Base-by-base conservation (phyloP, 2,113 vertebrate genomes). In the Pteronura brasiliensis region DNA sequence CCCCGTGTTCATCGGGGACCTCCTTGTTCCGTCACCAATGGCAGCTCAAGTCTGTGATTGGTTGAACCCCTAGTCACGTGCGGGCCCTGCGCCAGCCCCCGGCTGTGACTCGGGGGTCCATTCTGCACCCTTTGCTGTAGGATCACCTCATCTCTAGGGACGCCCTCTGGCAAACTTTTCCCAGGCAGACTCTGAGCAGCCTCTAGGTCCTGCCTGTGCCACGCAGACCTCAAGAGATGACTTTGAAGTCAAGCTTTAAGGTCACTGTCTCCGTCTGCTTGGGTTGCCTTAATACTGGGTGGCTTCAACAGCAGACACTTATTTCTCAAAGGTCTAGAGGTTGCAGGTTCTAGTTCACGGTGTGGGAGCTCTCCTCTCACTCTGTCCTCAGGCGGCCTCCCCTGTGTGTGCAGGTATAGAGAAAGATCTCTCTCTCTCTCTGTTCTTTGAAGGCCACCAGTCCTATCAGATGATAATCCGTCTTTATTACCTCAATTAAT, bases 401-500 rank as follows among this genome's bases (percentile, higher is more conserved):
- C 27, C 31, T 81, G 36, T 4, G 3, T 39, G 17, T 31, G 55
- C 36, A n/a, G 18, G 23, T 6, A 1, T 72, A 11, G 49, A 67
- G 4, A 63, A 4, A 31, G 36, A 63, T 76, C 39, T 17, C 15
- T 21, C 67, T 52, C 11, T 67, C 44, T 57, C 44, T 44, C 11
- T 34, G 59, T 61, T 69, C n/a, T 71, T 72, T 47, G 15, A 82
- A 94, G 31, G 13, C 15, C 29, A 10, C 61, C 42, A 59, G 1
- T 80, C 65, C 74, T 65, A 36, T 49, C 88, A n/a, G n/a, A 82
- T 10, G 49, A 89, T 25, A 49, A 13, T 6, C 34, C 63, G 29
- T 23, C 36, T 65, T 74, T 85, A 76, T 57, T 31, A 77, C 36
- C n/a, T 65, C 47, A 63, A n/a, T 95, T 86, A 86, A 83, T 52